Conservation (phyloP, 64 coral and sea anemone genomes). For the Montipora foliosa region DNA sequence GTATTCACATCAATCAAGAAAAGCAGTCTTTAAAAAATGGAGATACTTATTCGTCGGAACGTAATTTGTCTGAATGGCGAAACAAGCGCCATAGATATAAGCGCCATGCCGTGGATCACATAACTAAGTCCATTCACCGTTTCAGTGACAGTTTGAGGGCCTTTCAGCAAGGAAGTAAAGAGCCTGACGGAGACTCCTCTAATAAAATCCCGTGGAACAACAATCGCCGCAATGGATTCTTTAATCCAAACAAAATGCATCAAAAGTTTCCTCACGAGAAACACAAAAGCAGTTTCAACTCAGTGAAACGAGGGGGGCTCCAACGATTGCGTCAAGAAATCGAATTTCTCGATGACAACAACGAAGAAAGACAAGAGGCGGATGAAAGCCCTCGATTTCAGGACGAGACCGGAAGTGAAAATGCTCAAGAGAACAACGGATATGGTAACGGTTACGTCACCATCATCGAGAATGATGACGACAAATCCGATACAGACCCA, state of each 20-base stretch:
- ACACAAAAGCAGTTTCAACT: background rate
- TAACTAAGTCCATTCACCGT: background rate
- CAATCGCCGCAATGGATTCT: background rate
- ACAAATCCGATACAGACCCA: constrained; percentile 16
- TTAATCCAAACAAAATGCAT: background rate
- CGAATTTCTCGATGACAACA: constrained; percentile 19
- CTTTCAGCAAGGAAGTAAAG: background rate
- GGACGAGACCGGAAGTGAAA: background rate
- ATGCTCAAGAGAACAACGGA: constrained; percentile 9
- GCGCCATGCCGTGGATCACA: background rate
- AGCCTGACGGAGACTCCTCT: background rate
- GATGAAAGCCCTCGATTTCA: constrained; percentile 16
- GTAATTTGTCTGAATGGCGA: background rate
- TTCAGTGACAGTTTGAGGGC: background rate
- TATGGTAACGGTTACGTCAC: constrained; percentile 26
- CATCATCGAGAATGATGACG: constrained; percentile 25
- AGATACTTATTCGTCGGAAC: background rate
- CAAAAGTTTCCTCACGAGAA: background rate
- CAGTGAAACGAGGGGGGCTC: background rate
- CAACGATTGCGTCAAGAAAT: constrained; percentile 37
- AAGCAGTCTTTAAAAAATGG: background rate
- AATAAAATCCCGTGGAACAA: background rate
- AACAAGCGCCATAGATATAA: background rate
- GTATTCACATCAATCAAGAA: background rate
- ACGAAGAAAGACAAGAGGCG: background rate